phyloP scores from a whole-genome alignment of 1,140 invertebrate genomes.

The Megalonaias nervosa region DNA sequence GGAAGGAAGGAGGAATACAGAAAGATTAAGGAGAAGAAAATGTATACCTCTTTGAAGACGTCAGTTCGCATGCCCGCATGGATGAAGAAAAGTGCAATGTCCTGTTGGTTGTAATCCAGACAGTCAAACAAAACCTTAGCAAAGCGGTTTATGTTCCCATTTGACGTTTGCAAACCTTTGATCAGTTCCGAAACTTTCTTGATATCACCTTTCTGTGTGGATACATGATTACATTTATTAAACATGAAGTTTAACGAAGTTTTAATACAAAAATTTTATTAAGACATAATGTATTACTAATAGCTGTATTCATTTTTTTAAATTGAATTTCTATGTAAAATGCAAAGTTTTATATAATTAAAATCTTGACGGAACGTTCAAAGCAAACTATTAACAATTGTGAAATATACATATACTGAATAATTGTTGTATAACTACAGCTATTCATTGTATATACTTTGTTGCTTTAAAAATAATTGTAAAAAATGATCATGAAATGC shows the following conservation, averaged over 20 bases:
- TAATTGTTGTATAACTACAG: no score
- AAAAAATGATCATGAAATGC: no score
- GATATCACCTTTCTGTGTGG: constrained; percentile 21
- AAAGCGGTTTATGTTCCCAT: constrained; percentile 36
- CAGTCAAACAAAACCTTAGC: constrained; percentile 36
- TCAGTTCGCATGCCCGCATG: constrained; percentile 37
- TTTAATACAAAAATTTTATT: background rate
- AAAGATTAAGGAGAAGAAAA: no score
- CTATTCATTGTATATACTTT: no score
- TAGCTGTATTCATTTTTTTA: background rate
- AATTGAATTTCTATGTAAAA: background rate
- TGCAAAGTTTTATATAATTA: background rate
- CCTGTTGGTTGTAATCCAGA: constrained; percentile 32
- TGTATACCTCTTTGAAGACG: constrained; percentile 41
- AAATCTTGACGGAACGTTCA: no score
- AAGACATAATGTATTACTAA: background rate
- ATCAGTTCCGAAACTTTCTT: constrained; percentile 26
- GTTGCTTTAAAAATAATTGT: no score
- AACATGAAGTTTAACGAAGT: background rate
- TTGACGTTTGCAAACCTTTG: constrained; percentile 14
- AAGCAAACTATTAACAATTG: no score
- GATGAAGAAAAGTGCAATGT: constrained; percentile 39
- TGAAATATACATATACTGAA: no score
- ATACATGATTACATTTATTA: background rate
- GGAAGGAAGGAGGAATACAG: no score